Conservation (phyloP, 2,797 vertebrate species). For the Chaetodon trifasciatus region DNA sequence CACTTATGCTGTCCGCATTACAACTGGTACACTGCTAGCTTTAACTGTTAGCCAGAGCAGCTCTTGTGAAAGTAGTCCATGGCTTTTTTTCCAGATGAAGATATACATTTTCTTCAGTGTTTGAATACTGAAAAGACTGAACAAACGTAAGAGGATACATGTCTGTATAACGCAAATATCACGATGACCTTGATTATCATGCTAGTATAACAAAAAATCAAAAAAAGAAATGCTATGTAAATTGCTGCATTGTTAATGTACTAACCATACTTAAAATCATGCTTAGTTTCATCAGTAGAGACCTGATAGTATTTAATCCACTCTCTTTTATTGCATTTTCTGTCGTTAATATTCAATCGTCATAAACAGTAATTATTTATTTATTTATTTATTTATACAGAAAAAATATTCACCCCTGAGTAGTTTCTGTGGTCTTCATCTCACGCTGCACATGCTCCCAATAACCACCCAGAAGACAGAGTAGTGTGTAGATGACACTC, state of each 20-base stretch:
- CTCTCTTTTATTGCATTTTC: background rate
- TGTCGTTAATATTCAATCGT: background rate
- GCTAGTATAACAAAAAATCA: background rate
- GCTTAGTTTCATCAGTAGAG: too few species aligned
- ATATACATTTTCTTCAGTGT: background rate
- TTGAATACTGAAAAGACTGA: background rate
- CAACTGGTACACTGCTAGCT: constrained; percentile 24
- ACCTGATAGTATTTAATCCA: background rate
- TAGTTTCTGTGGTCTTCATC: background rate
- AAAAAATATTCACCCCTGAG: background rate
- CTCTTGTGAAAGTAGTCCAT: constrained; percentile 10
- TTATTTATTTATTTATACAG: too few species aligned
- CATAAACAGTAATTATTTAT: too few species aligned
- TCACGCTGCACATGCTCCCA: too few species aligned
- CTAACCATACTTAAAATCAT: background rate
- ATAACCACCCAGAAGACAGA: background rate
- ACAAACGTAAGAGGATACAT: background rate
- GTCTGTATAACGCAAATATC: background rate
- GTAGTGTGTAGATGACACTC: background rate
- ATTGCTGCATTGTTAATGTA: background rate
- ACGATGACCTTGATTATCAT: background rate
- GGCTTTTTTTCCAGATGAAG: background rate
- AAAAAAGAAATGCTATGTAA: background rate
- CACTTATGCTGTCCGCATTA: constrained; percentile 55
- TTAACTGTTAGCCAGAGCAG: constrained; percentile 38